phyloP scores from a whole-genome alignment of 2,113 vertebrate genomes.

The Ailurus styani region DNA sequence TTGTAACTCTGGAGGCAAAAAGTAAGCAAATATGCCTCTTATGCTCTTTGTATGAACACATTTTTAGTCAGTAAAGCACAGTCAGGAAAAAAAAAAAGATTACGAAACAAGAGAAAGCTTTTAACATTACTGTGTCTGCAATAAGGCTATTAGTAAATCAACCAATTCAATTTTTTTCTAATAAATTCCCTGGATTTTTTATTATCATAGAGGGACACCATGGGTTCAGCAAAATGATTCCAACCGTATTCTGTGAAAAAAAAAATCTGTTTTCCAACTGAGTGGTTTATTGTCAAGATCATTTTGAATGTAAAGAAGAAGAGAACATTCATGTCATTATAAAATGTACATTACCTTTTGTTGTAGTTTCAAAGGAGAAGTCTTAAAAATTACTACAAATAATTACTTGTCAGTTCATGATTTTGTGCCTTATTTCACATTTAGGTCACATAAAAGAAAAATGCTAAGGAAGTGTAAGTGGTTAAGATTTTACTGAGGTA shows the following conservation, averaged over 20 bases:
- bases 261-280: background rate
- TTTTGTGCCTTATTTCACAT: background rate
- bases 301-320: conserved; percentile 19
- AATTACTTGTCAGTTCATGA: background rate
- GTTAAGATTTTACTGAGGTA: background rate
- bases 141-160: background rate
- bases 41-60: background rate
- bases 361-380: background rate
- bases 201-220: background rate
- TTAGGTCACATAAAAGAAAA: background rate
- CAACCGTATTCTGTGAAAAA: background rate
- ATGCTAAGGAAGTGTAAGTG: background rate
- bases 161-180: background rate
- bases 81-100: background rate
- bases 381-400: background rate
- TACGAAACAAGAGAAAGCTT: background rate
- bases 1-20: background rate
- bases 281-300: background rate
- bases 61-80: background rate
- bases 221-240: background rate
- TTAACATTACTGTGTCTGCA: background rate
- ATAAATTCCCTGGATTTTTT: background rate
- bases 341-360: background rate
- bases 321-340: background rate
- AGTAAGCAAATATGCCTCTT: background rate